A percentile compares a stretch with the other conserved stretches of the same genome.
These are phyloP conservation scores for Drosophila tripunctata DNA, from an alignment of 2,888 invertebrate genomes.

Conservation along the genomic window DNA sequence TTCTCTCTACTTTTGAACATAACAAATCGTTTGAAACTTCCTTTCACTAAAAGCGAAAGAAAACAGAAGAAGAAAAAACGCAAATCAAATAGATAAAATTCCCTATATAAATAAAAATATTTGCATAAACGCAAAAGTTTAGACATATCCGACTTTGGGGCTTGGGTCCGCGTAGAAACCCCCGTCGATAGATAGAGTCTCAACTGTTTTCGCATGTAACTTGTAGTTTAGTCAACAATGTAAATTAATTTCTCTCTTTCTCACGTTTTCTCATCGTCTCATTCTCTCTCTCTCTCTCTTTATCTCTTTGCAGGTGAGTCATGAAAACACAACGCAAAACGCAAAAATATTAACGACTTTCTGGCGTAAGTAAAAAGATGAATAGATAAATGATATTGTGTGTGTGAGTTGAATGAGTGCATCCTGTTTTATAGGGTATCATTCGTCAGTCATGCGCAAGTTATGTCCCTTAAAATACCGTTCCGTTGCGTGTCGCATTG, in stretches of 20 bases:
- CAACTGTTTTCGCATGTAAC: too few species aligned
- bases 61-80: background rate
- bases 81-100: slow-evolving; percentile 7
- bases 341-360: slow-evolving; percentile 24
- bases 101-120: slow-evolving; percentile 1
- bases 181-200: slow-evolving; percentile 6
- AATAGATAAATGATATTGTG: too few species aligned
- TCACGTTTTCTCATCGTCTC: slow-evolving; percentile 7
- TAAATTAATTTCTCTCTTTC: slow-evolving; percentile 18
- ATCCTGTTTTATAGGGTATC: slow-evolving; percentile 29
- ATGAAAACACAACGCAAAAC: too few species aligned
- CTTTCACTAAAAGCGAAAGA: slow-evolving; percentile 29
- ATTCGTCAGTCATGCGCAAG: slow-evolving; percentile 42
- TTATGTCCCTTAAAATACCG: slow-evolving; percentile 22
- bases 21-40: slow-evolving; percentile 36
- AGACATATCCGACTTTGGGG: background rate
- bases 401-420: background rate
- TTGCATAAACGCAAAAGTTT: slow-evolving; percentile 32
- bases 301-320: slow-evolving; percentile 72
- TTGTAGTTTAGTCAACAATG: slow-evolving; percentile 26
- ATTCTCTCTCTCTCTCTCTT: background rate
- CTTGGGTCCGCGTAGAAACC: slow-evolving; percentile 29
- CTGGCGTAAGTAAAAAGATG: slow-evolving; percentile 14
- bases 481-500: slow-evolving; percentile 37
- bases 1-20: slow-evolving; percentile 1